Conservation (phyloP, 2,888 invertebrate genomes). For the Diadromus collaris region DNA sequence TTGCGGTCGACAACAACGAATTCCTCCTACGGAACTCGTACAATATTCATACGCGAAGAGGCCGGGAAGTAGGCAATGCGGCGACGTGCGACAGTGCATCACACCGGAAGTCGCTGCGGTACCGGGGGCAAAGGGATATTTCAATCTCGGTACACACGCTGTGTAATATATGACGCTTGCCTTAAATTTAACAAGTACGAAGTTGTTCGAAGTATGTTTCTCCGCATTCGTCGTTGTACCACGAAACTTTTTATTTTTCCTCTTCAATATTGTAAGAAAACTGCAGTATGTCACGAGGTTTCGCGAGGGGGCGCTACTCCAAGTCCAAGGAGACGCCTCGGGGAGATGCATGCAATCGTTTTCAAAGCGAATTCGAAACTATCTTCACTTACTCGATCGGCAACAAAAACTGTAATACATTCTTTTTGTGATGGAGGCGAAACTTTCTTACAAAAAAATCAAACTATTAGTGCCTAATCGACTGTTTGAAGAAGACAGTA, state of each 20-base stretch:
- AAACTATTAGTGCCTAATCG: too few relatives aligned
- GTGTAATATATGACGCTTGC: slow-evolving; percentile 44
- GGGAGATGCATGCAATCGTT: too few relatives aligned
- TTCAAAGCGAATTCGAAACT: too few relatives aligned
- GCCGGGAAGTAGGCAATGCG: slow-evolving; percentile 24
- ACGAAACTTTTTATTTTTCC: slow-evolving; percentile 39
- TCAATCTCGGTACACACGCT: slow-evolving; percentile 43
- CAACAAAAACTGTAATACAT: too few relatives aligned
- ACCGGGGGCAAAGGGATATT: slow-evolving; percentile 25
- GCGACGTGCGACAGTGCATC: slow-evolving; percentile 17
- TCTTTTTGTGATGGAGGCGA: too few relatives aligned
- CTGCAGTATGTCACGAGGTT: neutral
- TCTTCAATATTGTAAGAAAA: slow-evolving; percentile 32
- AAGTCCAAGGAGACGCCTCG: neutral
- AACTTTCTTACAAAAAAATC: too few relatives aligned
- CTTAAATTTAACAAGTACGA: slow-evolving; percentile 48
- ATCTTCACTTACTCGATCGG: too few relatives aligned
- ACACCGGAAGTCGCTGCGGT: slow-evolving; percentile 32
- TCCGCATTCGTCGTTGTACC: slow-evolving; percentile 9
- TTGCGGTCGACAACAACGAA: slow-evolving; percentile 38
- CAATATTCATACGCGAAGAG: slow-evolving; percentile 36
- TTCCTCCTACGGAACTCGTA: slow-evolving; percentile 28
- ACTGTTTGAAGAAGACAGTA: too few relatives aligned
- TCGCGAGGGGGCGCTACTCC: neutral
- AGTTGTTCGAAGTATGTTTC: slow-evolving; percentile 27